Evolutionary conservation across 2,888 invertebrate species (phyloP).

Genomic region (Panopea generosa): DNA sequence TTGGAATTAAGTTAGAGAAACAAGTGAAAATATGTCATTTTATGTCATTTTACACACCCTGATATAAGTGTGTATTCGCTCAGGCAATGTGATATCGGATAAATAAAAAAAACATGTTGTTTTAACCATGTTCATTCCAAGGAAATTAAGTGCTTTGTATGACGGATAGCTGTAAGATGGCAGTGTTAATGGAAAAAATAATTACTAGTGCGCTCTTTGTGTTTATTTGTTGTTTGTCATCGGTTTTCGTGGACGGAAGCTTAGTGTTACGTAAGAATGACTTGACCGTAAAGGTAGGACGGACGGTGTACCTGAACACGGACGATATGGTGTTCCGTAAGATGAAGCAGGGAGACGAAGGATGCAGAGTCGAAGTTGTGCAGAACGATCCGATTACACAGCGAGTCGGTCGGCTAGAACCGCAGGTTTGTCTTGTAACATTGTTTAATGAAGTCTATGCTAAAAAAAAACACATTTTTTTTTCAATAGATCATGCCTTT

Average conservation of each 20-base stretch:
- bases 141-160: constrained; percentile 10
- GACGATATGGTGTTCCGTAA: constrained; percentile 76
- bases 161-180: constrained; percentile 14
- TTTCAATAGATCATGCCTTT: too few relatives aligned
- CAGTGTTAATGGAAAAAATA: not conserved
- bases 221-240: constrained; percentile 17
- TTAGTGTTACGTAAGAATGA: constrained; percentile 72
- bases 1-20: too few relatives aligned
- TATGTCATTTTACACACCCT: too few relatives aligned
- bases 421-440: constrained; percentile 83
- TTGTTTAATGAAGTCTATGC: too few relatives aligned
- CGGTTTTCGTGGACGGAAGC: constrained; percentile 53
- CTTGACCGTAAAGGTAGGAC: constrained; percentile 79
- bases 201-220: not conserved
- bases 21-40: too few relatives aligned
- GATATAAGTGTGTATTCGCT: too few relatives aligned
- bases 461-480: too few relatives aligned
- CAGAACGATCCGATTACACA: constrained; percentile 83
- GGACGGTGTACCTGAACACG: constrained; percentile 75
- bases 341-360: constrained; percentile 71
- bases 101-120: too few relatives aligned
- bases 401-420: constrained; percentile 82
- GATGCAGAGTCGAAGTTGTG: constrained; percentile 83
- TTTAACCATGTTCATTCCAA: constrained; percentile 19
- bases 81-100: too few relatives aligned